A percentile compares a stretch with the other conserved stretches of the same genome.
Evolutionary conservation across 1,140 invertebrate species (phyloP).

Genomic region (Drosophila lacertosa): DNA sequence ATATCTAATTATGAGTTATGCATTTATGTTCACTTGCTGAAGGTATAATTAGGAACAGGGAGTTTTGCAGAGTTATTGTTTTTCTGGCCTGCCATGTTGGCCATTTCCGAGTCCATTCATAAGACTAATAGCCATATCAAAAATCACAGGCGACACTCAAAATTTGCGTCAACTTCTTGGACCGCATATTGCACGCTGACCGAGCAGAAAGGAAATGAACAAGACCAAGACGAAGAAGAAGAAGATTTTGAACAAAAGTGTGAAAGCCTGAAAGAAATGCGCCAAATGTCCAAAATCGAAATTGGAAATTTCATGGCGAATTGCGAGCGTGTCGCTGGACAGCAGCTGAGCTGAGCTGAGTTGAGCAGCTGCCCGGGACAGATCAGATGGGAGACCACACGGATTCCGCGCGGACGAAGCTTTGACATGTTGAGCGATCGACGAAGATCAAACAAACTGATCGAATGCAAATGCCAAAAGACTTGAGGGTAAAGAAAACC

Average conservation of each 20-base stretch:
- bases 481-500: background rate
- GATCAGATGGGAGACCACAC: constrained; percentile 11
- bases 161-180: constrained; percentile 26
- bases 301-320: constrained; percentile 71
- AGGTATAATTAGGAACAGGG: too few species aligned
- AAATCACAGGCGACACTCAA: constrained; percentile 18
- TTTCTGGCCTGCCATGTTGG: background rate
- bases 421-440: constrained; percentile 39
- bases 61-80: background rate
- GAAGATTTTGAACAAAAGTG: constrained; percentile 1
- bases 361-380: constrained; percentile 21
- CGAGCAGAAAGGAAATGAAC: constrained; percentile 1
- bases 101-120: constrained; percentile 8
- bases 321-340: constrained; percentile 63
- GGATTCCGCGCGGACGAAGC: constrained; percentile 8
- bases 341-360: constrained; percentile 39
- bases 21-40: too few species aligned
- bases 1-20: too few species aligned
- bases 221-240: too few species aligned
- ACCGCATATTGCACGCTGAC: constrained; percentile 19
- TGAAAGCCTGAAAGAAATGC: constrained; percentile 39
- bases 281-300: constrained; percentile 41
- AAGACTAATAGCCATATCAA: constrained; percentile 22
- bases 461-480: constrained; percentile 34
- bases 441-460: constrained; percentile 4